A percentile compares a stretch with the other conserved stretches of the same genome.
Conservation (phyloP, 64 coral and sea anemone genomes). For the Montipora sp. region DNA sequence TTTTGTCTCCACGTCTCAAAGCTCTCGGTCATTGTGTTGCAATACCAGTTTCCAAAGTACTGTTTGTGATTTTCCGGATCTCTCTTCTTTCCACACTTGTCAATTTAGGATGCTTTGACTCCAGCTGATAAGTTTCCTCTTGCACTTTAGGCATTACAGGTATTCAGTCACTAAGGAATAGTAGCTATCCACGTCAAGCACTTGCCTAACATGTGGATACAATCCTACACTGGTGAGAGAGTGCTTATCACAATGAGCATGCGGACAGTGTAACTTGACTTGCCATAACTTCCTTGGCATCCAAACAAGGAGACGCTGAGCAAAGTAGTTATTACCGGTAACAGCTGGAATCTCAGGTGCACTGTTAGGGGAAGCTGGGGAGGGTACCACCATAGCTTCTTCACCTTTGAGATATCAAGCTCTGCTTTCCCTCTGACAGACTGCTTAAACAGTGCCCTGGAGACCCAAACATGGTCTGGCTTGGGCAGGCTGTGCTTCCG, state of each 20-base stretch:
- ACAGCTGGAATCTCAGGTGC: slow-evolving; percentile 12
- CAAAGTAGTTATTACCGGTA: slow-evolving; percentile 52
- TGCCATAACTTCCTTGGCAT: slow-evolving; percentile 68
- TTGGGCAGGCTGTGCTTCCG: not conserved
- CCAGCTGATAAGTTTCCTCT: slow-evolving; percentile 61
- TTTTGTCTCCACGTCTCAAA: slow-evolving; percentile 25
- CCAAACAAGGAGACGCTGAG: slow-evolving; percentile 35
- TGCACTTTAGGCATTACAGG: slow-evolving; percentile 29
- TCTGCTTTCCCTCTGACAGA: not conserved
- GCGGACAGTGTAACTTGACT: slow-evolving; percentile 10
- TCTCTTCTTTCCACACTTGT: slow-evolving; percentile 36
- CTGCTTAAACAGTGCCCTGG: slow-evolving; percentile 41
- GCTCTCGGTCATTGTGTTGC: not conserved
- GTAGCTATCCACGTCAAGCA: slow-evolving; percentile 40
- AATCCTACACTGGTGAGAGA: slow-evolving; percentile 4
- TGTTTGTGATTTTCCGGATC: slow-evolving; percentile 39
- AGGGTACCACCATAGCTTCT: slow-evolving; percentile 28
- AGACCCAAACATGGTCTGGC: slow-evolving; percentile 35
- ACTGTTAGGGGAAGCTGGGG: not conserved
- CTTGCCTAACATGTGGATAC: slow-evolving; percentile 4
- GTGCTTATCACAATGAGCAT: slow-evolving; percentile 14
- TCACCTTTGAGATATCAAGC: slow-evolving; percentile 8
- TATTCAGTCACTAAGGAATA: slow-evolving; percentile 43
- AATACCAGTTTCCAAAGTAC: slow-evolving; percentile 60
- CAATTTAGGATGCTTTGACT: slow-evolving; percentile 1